These are phyloP conservation scores for Lysandra bellargus DNA, from an alignment of 2,888 invertebrate species.

Conservation along the genomic window DNA sequence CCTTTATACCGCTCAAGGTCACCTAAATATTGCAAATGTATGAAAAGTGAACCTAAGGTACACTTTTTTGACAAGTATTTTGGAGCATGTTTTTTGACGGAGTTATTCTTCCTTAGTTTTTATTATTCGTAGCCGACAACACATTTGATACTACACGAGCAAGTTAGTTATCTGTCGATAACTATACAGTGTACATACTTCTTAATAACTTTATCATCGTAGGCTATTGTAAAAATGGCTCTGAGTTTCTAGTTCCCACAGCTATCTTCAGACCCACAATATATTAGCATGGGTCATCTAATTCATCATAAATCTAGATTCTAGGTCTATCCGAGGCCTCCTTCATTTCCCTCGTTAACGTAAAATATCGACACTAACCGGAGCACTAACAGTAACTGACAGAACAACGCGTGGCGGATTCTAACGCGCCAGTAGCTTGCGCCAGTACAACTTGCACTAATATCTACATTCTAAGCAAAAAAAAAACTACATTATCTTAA, in stretches of 20 bases:
- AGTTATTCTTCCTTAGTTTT: too few species aligned
- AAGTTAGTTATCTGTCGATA: too few species aligned
- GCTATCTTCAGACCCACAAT: neutral
- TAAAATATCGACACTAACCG: slow-evolving; percentile 12
- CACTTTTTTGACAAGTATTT: too few species aligned
- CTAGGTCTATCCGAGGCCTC: neutral
- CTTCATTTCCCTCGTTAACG: neutral
- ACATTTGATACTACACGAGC: too few species aligned
- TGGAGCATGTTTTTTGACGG: too few species aligned
- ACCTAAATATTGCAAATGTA: too few species aligned
- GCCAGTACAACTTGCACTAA: neutral
- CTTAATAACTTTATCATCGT: neutral
- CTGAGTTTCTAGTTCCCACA: neutral
- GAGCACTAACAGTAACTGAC: slow-evolving; percentile 22
- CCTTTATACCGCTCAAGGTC: too few species aligned
- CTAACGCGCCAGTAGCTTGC: neutral
- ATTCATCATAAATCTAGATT: slow-evolving; percentile 6
- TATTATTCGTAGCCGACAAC: too few species aligned
- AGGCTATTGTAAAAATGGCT: neutral
- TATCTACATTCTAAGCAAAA: neutral
- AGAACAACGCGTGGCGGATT: neutral
- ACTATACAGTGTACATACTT: too few species aligned
- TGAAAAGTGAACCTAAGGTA: too few species aligned
- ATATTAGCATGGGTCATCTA: neutral
- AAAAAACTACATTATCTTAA: neutral